These are phyloP conservation scores for Uromys caudimaculatus DNA, from an alignment of 2,797 vertebrate genomes.

Conservation along the genomic window DNA sequence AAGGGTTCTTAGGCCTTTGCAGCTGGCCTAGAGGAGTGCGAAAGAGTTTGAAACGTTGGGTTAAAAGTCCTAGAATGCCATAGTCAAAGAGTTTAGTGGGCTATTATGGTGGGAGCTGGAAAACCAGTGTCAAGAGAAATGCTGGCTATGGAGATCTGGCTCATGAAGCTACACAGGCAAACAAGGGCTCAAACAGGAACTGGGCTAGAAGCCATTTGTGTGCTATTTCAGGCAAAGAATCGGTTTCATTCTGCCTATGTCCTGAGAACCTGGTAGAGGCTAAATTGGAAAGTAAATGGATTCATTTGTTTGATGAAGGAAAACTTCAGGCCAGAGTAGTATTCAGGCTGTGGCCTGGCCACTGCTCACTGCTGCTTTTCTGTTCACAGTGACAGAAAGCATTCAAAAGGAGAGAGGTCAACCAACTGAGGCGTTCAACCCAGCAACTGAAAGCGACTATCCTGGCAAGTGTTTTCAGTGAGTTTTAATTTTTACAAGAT, in stretches of 20 bases:
- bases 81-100: not conserved
- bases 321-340: not conserved
- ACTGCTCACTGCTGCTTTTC: not conserved
- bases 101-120: not conserved
- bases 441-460: not conserved
- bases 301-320: not conserved
- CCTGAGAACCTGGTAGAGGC: not conserved
- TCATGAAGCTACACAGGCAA: not conserved
- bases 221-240: not conserved
- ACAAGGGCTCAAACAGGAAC: not conserved
- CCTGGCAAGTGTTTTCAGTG: not conserved
- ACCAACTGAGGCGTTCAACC: not conserved
- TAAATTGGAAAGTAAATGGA: not conserved
- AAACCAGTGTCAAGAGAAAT: not conserved
- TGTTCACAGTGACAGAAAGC: not conserved
- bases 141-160: no score
- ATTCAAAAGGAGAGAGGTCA: not conserved
- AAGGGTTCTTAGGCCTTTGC: not conserved
- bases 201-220: not conserved
- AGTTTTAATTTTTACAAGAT: not conserved
- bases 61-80: not conserved
- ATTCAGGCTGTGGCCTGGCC: not conserved
- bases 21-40: not conserved
- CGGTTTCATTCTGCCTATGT: not conserved
- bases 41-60: not conserved